A percentile compares a stretch with the other conserved stretches of the same genome.
These are phyloP conservation scores for Cabera pusaria DNA, from an alignment of 2,888 invertebrate species.

Conservation along the genomic window DNA sequence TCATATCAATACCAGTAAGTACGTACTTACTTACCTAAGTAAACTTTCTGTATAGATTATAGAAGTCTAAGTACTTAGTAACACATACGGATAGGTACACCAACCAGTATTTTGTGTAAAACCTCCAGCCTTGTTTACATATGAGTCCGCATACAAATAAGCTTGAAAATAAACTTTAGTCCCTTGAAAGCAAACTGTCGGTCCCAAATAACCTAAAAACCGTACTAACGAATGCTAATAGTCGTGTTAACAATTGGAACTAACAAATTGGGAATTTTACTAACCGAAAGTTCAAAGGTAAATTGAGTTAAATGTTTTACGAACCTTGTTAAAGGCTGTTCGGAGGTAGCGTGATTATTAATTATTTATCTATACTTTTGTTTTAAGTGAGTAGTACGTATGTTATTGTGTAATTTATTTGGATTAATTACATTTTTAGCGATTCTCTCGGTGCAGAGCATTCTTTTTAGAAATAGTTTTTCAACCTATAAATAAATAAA, in stretches of 20 bases:
- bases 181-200: conserved; percentile 55
- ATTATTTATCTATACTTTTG: too few species aligned
- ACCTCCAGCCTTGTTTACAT: conserved; percentile 11
- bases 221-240: conserved; percentile 44
- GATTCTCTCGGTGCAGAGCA: too few species aligned
- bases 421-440: too few species aligned
- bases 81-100: too few species aligned
- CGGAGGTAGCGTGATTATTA: conserved; percentile 13
- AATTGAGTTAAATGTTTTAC: conserved; percentile 24
- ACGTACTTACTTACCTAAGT: too few species aligned
- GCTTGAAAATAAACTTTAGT: conserved; percentile 50
- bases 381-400: too few species aligned
- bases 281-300: conserved; percentile 22
- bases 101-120: background rate
- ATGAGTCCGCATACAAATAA: conserved; percentile 45
- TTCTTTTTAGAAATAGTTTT: too few species aligned
- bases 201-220: conserved; percentile 43
- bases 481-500: too few species aligned
- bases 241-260: conserved; percentile 46
- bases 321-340: conserved; percentile 16
- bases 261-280: conserved; percentile 26
- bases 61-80: too few species aligned
- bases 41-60: too few species aligned
- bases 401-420: too few species aligned
- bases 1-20: too few species aligned